Base-by-base conservation (phyloP, 2,797 vertebrate genomes). In the Podarcis siculus region DNA sequence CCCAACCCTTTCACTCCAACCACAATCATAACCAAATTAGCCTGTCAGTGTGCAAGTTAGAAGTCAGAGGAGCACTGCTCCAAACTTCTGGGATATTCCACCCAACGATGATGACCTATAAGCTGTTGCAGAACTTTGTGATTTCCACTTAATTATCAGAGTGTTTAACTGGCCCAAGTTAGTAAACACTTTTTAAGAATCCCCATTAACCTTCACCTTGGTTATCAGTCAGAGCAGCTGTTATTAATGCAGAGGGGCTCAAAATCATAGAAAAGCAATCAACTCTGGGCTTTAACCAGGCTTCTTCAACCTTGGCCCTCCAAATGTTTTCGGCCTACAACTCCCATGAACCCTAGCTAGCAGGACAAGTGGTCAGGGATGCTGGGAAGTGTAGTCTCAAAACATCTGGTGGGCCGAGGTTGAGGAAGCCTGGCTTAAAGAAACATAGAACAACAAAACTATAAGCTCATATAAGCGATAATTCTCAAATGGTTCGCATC, bases 401-500 rank as follows among this genome's bases (percentile, higher is more conserved):
- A 49, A 49, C 45, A 13, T 49, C 45, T 49, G 45, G 45, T 3
- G 45, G 45, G 45, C 45, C 3, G 10, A 49, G 45, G 45, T 13
- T 49, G 45, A 49, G 45, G 45, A 49, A 49, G 45, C 10, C 45
- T 49, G 49, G 12, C 49, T 49, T 73, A 89, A 93, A 7, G 88
- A 81, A 81, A 89, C 23, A 90, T 92, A 61, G 39, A 90, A 89
- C 93, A 91, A 30, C 9, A 79, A 45, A 5, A 19, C 39, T 90
- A 37, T 85, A 86, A 91, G 92, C 91, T 77, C 81, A 86, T 58
- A 84, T 82, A 78, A 78, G 39, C 72, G 90, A 45, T 91, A 81
- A 92, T 82, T 77, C 4, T 82, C 92, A 72, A 95, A 86, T 12
- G 89, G 83, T 90, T 61, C 19, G 87, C 95, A 93, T 89, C 88